Percentiles rank a stretch among this genome's conserved stretches.
phyloP scores from a whole-genome alignment of 2,797 vertebrate genomes.

The Morelia viridis region DNA sequence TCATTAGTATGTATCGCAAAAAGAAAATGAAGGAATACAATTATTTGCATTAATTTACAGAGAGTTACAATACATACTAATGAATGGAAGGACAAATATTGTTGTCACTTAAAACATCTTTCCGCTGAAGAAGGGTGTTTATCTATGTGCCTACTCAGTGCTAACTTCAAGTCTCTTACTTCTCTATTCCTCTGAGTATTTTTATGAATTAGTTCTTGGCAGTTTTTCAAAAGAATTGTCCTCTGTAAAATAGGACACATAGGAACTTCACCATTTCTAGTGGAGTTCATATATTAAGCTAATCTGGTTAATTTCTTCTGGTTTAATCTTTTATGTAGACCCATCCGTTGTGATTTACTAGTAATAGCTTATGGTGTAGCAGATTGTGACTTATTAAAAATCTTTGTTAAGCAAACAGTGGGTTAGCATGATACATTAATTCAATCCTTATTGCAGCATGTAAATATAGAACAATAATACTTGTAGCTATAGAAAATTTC shows the following conservation, averaged over 20 bases:
- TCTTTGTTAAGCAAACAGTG: background rate
- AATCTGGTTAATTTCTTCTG: background rate
- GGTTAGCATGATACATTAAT: background rate
- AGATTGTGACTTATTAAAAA: background rate
- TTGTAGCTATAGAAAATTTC: background rate
- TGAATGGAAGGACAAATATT: background rate
- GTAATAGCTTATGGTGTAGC: background rate
- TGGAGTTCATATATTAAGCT: background rate
- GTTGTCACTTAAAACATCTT: background rate
- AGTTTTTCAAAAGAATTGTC: background rate
- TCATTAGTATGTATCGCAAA: background rate
- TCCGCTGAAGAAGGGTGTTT: background rate
- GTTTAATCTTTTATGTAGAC: background rate
- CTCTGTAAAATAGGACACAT: background rate
- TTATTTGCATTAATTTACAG: background rate
- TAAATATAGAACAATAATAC: background rate
- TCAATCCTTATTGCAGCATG: background rate
- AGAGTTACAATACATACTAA: background rate
- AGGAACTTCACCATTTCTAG: background rate
- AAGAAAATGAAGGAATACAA: background rate
- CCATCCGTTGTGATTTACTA: background rate
- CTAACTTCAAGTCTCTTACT: background rate
- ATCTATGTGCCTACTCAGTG: background rate
- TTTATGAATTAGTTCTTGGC: background rate
- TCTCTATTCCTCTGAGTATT: too few relatives aligned